Percentiles rank a stretch among this genome's conserved stretches.
Conservation (phyloP, 2,888 invertebrate species). For the Gandaritis pyraliata region DNA sequence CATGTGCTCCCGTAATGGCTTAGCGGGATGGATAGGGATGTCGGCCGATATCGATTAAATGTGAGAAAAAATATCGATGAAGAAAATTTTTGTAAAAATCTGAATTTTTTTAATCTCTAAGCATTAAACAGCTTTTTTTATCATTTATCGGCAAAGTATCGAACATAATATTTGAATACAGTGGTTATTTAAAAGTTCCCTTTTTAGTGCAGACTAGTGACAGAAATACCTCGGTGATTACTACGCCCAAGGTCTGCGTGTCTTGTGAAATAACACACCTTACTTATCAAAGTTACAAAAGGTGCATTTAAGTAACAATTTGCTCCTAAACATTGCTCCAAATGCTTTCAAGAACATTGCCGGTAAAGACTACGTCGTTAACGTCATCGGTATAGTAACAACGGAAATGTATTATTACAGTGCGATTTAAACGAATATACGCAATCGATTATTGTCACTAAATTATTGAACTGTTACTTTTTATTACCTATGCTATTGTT, state of each 20-base stretch:
- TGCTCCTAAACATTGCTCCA: constrained; percentile 29
- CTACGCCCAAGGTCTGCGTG: too few relatives aligned
- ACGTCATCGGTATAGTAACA: constrained; percentile 40
- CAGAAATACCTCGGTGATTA: too few relatives aligned
- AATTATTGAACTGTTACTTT: too few relatives aligned
- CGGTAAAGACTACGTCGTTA: constrained; percentile 33
- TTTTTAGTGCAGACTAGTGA: too few relatives aligned
- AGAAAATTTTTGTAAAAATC: neutral
- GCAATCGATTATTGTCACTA: constrained; percentile 37
- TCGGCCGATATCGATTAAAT: constrained; percentile 20
- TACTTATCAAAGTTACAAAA: constrained; percentile 28
- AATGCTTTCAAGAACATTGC: constrained; percentile 37
- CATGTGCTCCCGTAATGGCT: constrained; percentile 72
- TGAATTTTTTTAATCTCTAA: too few relatives aligned
- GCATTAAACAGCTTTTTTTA: too few relatives aligned
- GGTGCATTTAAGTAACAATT: constrained; percentile 24
- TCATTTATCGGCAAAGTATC: too few relatives aligned
- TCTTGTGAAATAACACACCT: constrained; percentile 24
- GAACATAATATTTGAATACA: too few relatives aligned
- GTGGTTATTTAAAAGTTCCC: too few relatives aligned
- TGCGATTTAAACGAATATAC: constrained; percentile 27
- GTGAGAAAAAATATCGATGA: neutral
- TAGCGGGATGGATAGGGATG: constrained; percentile 51
- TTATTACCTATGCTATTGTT: too few relatives aligned
- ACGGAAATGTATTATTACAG: constrained; percentile 39